phyloP scores from a whole-genome alignment of 2,888 invertebrate genomes.

The Hedychridium roseum region DNA sequence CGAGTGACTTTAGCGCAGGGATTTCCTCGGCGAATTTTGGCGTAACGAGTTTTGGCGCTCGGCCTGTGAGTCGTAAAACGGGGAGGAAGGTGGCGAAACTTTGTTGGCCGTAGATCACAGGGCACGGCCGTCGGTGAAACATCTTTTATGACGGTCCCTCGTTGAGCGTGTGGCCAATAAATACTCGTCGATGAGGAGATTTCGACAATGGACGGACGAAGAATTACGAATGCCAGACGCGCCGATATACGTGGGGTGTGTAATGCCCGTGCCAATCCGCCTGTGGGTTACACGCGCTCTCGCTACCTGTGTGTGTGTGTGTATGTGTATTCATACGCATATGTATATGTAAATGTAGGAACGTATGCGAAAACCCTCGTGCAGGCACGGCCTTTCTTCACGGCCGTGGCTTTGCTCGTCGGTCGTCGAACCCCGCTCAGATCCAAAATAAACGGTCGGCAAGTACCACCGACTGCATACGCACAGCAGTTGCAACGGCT shows the following conservation, averaged over 20 bases:
- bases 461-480: slow-evolving; percentile 1
- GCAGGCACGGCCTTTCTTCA: slow-evolving; percentile 29
- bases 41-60: too few relatives aligned
- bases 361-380: slow-evolving; percentile 14
- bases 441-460: slow-evolving; percentile 48
- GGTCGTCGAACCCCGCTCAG: slow-evolving; percentile 48
- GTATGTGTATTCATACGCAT: slow-evolving; percentile 8
- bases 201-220: slow-evolving; percentile 6
- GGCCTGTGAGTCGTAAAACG: too few relatives aligned
- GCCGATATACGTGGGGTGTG: too few relatives aligned
- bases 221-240: slow-evolving; percentile 23
- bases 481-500: slow-evolving; percentile 4
- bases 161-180: not conserved
- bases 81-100: too few relatives aligned
- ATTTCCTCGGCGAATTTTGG: too few relatives aligned
- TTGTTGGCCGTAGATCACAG: too few relatives aligned
- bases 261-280: too few relatives aligned
- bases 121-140: too few relatives aligned
- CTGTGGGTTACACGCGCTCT: too few relatives aligned
- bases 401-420: slow-evolving; percentile 29
- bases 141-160: slow-evolving; percentile 6
- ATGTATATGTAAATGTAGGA: slow-evolving; percentile 10
- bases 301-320: too few relatives aligned
- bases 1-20: too few relatives aligned
- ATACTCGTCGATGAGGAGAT: slow-evolving; percentile 1